Conservation (phyloP, 2,797 vertebrate genomes). For the Poliocrania exsul region DNA sequence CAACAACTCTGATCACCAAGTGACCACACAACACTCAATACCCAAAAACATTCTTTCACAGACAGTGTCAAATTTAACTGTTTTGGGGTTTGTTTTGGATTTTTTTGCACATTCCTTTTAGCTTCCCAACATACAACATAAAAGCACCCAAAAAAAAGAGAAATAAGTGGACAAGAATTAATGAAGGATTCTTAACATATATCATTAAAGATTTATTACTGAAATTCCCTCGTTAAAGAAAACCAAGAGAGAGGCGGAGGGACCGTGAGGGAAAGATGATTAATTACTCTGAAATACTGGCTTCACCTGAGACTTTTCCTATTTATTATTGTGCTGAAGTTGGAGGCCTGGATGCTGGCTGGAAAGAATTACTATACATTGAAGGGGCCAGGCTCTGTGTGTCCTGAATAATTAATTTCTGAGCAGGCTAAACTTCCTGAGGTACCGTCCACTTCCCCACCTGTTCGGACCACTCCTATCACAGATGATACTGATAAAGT, state of each 20-base stretch:
- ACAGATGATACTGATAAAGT: conserved; percentile 70
- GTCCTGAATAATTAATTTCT: conserved; percentile 92
- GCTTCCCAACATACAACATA: neutral
- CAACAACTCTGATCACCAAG: conserved; percentile 35
- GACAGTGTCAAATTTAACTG: neutral
- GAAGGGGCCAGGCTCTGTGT: conserved; percentile 88
- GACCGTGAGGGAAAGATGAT: conserved; percentile 82
- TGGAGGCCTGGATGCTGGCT: conserved; percentile 82
- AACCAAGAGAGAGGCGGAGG: conserved; percentile 81
- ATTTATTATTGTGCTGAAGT: conserved; percentile 97
- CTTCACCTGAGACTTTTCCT: conserved; percentile 95
- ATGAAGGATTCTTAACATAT: conserved; percentile 93
- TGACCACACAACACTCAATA: neutral
- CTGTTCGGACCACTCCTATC: conserved; percentile 82
- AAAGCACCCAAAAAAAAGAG: conserved; percentile 68
- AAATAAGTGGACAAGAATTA: conserved; percentile 89
- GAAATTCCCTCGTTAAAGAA: conserved; percentile 93
- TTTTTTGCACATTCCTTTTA: neutral
- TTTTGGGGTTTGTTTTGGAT: no score
- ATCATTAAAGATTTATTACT: conserved; percentile 98
- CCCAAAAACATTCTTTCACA: neutral
- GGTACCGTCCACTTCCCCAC: conserved; percentile 85
- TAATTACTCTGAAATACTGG: conserved; percentile 97
- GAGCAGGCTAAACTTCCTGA: conserved; percentile 83
- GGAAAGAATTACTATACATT: conserved; percentile 87